Evolutionary conservation across 1,140 invertebrate species (phyloP), one percentile per base, ranked within the genome.

Genomic region (Zaprionus gabonicus): DNA sequence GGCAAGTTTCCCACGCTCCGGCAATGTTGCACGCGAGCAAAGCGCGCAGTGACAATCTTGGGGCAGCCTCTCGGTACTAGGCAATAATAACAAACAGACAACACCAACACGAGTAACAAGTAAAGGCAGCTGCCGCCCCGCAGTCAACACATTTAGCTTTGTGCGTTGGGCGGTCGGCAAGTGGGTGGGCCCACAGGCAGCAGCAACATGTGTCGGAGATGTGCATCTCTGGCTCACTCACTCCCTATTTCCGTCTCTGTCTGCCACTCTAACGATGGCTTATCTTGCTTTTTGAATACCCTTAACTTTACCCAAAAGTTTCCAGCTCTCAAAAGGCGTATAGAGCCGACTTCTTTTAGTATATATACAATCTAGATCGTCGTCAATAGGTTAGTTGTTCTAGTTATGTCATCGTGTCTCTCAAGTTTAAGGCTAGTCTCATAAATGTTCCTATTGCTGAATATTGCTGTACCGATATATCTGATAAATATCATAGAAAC

Each of bases 1-100:
- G 71, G 60, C 46, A 58, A 74, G 73, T 74, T 91, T 91, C 90
- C 78, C 90, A 91, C 90, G 90, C 73, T 91, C 2, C 62, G 71
- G 34, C 66, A 69, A 69, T 71, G 77, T 66, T 84, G 79, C 84
- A 82, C 81, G 74, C 87, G 73, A 23, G 62, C 71, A 68, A 59
- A n/a, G 41, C 38, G 38, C 38, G 41, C 2, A 69, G 75, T 75
- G 51, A 20, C 51, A 63, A 41, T 62, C 34, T 44, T 58, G 53
- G 60, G 55, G 65, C 65, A 69, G 31, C 28, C 67, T 23, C 59
- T 64, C n/a, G 25, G 17, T 3, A 20, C 36, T 25, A 4, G 28
- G n/a, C 17, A 49, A 23, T 10, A 49, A 23, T 3, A 23, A 49
- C 17, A 49, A 49, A 3, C 1, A 6, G 9, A 49, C 17, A 49